Evolutionary conservation across 1,140 invertebrate species (phyloP).

Genomic region (Aphaenogaster ashmeadi): DNA sequence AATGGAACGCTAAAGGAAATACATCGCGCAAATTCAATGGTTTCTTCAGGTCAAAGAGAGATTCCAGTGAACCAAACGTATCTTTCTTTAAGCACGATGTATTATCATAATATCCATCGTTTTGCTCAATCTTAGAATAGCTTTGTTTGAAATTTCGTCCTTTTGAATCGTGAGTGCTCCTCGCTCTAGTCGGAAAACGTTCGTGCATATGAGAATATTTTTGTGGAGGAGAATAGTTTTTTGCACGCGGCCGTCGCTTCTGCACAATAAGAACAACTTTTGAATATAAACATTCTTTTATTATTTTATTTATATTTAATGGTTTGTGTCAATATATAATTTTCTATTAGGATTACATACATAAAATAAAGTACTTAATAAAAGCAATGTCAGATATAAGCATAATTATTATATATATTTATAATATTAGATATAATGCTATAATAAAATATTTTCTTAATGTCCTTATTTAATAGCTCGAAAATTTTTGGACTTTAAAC

Average conservation of each 20-base stretch:
- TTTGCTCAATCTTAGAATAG: conserved; percentile 60
- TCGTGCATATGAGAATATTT: conserved; percentile 61
- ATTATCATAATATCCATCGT: conserved; percentile 27
- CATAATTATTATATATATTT: conserved; percentile 17
- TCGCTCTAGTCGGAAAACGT: conserved; percentile 57
- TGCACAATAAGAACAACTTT: conserved; percentile 39
- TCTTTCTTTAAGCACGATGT: conserved; percentile 66
- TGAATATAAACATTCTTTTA: conserved; percentile 1
- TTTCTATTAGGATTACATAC: conserved; percentile 12
- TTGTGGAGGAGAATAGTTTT: conserved; percentile 63
- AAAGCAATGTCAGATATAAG: neutral
- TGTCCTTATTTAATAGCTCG: neutral
- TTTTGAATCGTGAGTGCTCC: conserved; percentile 71
- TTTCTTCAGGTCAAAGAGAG: conserved; percentile 78
- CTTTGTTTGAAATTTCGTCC: conserved; percentile 50
- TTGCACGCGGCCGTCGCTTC: conserved; percentile 75
- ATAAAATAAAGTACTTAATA: conserved; percentile 37
- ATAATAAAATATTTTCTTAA: conserved; percentile 3
- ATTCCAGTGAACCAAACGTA: conserved; percentile 75
- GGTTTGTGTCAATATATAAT: conserved; percentile 4
- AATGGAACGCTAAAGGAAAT: conserved; percentile 45
- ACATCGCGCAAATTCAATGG: conserved; percentile 71
- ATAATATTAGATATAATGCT: neutral
- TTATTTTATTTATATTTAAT: conserved; percentile 27
- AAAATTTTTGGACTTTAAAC: neutral